A percentile compares a stretch with the other conserved stretches of the same genome.
Evolutionary conservation across 2,797 vertebrate species (phyloP).

Genomic region (Phoeniculus purpureus): DNA sequence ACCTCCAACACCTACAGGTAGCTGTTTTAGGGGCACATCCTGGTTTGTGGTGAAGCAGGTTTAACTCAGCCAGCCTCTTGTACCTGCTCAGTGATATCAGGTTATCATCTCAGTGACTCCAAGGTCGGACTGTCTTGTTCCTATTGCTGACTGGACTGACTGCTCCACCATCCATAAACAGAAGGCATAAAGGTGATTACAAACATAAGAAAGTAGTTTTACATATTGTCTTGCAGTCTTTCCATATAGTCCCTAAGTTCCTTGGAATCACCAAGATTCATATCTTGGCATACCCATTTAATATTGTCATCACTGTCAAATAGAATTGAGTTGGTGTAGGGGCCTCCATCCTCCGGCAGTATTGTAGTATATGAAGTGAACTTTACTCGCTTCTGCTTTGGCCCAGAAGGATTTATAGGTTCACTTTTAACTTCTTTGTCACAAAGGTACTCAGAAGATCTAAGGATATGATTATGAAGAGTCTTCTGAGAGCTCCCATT

Average conservation of each 20-base stretch:
- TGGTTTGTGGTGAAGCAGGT: slow-evolving; percentile 38
- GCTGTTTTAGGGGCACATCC: slow-evolving; percentile 54
- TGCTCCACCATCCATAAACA: slow-evolving; percentile 78
- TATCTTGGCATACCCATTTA: slow-evolving; percentile 97
- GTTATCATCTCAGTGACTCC: slow-evolving; percentile 42
- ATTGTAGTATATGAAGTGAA: slow-evolving; percentile 97
- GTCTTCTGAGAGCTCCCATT: slow-evolving; percentile 85
- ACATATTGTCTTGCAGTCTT: slow-evolving; percentile 98
- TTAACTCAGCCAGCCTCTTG: slow-evolving; percentile 44
- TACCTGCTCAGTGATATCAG: slow-evolving; percentile 24
- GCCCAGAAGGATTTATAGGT: slow-evolving; percentile 84
- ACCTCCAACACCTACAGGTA: slow-evolving; percentile 48
- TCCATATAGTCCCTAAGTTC: slow-evolving; percentile 98
- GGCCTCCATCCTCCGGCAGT: slow-evolving; percentile 89
- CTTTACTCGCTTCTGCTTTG: slow-evolving; percentile 95
- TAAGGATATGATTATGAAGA: slow-evolving; percentile 86
- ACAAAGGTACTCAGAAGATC: slow-evolving; percentile 85
- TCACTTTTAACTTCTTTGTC: slow-evolving; percentile 87
- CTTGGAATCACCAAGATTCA: slow-evolving; percentile 90
- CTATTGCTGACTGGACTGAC: slow-evolving; percentile 77
- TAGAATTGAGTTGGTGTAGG: slow-evolving; percentile 87
- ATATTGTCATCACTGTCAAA: slow-evolving; percentile 93
- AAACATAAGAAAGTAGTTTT: slow-evolving; percentile 81
- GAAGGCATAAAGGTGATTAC: slow-evolving; percentile 88
- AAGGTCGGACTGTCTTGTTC: slow-evolving; percentile 20